A percentile compares a stretch with the other conserved stretches of the same genome.
phyloP scores from a whole-genome alignment of 2,888 invertebrate species.

The Cephus runcator region DNA sequence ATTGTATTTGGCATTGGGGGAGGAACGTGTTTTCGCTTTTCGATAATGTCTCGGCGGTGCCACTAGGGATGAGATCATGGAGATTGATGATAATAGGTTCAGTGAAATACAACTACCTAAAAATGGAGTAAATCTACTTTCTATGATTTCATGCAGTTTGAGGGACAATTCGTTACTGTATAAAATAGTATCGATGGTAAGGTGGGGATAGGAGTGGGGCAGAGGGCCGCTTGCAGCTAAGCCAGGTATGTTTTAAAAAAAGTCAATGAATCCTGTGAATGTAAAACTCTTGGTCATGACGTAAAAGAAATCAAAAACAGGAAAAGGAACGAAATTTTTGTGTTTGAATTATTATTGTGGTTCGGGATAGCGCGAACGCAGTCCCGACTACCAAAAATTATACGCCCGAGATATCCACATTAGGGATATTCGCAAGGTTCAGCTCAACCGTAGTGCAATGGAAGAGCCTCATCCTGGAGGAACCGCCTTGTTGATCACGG shows the following conservation, averaged over 20 bases:
- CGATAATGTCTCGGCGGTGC: neutral
- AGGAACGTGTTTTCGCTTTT: neutral
- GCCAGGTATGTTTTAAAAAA: too few species aligned
- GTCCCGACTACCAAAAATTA: constrained; percentile 45
- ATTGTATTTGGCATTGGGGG: neutral
- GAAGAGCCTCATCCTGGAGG: constrained; percentile 67
- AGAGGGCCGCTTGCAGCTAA: too few species aligned
- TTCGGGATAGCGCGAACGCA: constrained; percentile 57
- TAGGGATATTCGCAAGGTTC: constrained; percentile 68
- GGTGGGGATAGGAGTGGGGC: rapidly evolving
- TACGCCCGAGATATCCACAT: constrained; percentile 63
- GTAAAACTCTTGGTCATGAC: neutral
- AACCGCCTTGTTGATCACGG: constrained; percentile 67
- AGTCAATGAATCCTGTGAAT: too few species aligned
- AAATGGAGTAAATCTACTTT: neutral
- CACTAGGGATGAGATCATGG: neutral
- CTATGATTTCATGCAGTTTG: neutral
- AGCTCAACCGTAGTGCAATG: constrained; percentile 71
- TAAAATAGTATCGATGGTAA: neutral
- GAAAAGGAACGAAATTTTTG: neutral
- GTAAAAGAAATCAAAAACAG: neutral
- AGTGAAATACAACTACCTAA: neutral
- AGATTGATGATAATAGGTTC: neutral
- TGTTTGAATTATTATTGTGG: neutral
- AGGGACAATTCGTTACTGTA: neutral